Percentiles rank a stretch among this genome's conserved stretches.
Conservation (phyloP, 2,888 invertebrate genomes). For the Galeruca laticollis region DNA sequence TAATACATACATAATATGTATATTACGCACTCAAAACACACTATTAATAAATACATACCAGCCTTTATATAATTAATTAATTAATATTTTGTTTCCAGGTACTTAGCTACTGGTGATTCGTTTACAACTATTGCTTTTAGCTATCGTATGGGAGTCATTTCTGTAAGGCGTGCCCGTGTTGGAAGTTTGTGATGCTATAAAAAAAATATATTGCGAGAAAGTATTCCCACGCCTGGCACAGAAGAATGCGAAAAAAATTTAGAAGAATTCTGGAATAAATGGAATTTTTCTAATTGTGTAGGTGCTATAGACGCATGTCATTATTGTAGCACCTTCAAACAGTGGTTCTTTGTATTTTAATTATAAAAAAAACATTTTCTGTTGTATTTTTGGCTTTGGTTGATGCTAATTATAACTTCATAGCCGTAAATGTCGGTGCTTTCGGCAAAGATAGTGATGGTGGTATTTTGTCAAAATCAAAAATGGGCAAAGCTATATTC, state of each 20-base stretch:
- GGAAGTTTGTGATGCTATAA: slow-evolving; percentile 33
- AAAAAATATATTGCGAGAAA: slow-evolving; percentile 33
- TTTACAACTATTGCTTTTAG: slow-evolving; percentile 51
- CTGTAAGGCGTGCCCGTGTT: slow-evolving; percentile 21
- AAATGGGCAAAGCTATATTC: slow-evolving; percentile 24
- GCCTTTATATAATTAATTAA: neutral
- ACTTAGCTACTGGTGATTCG: slow-evolving; percentile 52
- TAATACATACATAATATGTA: no score
- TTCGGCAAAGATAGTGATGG: slow-evolving; percentile 36
- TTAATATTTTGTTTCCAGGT: slow-evolving; percentile 33
- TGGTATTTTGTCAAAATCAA: slow-evolving; percentile 30
- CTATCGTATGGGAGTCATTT: slow-evolving; percentile 49
- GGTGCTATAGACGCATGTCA: slow-evolving; percentile 31
- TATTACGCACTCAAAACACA: no score
- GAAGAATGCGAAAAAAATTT: slow-evolving; percentile 33
- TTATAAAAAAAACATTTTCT: slow-evolving; percentile 45
- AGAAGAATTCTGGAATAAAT: slow-evolving; percentile 36
- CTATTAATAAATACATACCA: neutral
- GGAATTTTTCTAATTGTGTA: slow-evolving; percentile 39
- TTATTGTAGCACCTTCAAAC: slow-evolving; percentile 32
- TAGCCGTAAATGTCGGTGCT: slow-evolving; percentile 34
- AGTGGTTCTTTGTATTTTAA: slow-evolving; percentile 43
- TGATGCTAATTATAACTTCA: slow-evolving; percentile 30
- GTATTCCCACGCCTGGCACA: slow-evolving; percentile 32
- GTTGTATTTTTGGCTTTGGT: slow-evolving; percentile 46